phyloP scores from a whole-genome alignment of 92 coral and sea anemone genomes.

The Umimayanthus chanpuru region DNA sequence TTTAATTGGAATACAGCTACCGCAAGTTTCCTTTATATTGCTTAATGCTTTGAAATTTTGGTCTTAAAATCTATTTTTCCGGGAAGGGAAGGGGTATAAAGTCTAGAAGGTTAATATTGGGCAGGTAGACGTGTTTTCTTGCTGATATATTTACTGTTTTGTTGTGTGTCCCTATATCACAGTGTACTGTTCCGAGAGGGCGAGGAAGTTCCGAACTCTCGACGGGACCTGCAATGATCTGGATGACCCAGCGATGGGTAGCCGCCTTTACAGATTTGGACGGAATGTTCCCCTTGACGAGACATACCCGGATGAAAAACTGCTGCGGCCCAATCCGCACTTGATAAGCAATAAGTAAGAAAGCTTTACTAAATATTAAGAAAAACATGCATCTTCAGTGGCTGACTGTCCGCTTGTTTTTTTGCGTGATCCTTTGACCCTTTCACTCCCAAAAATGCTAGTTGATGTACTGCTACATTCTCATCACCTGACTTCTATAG shows the following conservation, averaged over 20 bases:
- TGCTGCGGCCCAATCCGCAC: conserved; percentile 77
- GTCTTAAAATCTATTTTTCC: too few species aligned
- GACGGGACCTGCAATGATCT: conserved; percentile 89
- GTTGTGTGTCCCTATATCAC: too few species aligned
- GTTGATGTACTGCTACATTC: too few species aligned
- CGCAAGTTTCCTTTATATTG: too few species aligned
- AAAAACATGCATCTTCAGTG: too few species aligned
- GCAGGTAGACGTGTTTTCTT: too few species aligned
- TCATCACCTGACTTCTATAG: too few species aligned
- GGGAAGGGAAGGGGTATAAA: too few species aligned
- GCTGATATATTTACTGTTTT: not conserved
- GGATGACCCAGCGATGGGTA: conserved; percentile 75
- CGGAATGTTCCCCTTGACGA: conserved; percentile 68
- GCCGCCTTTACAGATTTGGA: conserved; percentile 78
- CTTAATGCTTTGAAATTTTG: too few species aligned
- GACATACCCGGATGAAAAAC: conserved; percentile 61
- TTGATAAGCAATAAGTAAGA: conserved; percentile 66
- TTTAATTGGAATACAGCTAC: too few species aligned
- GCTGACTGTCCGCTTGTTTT: not conserved
- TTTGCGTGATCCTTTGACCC: not conserved
- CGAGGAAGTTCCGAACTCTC: conserved; percentile 58
- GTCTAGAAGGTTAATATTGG: too few species aligned
- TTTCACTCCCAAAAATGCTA: not conserved
- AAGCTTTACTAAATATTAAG: too few species aligned
- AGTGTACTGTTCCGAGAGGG: conserved; percentile 76